Percentiles rank a stretch among this genome's conserved stretches.
Conservation (phyloP, 2,113 vertebrate species). For the Sphaerodactylus townsendi region DNA sequence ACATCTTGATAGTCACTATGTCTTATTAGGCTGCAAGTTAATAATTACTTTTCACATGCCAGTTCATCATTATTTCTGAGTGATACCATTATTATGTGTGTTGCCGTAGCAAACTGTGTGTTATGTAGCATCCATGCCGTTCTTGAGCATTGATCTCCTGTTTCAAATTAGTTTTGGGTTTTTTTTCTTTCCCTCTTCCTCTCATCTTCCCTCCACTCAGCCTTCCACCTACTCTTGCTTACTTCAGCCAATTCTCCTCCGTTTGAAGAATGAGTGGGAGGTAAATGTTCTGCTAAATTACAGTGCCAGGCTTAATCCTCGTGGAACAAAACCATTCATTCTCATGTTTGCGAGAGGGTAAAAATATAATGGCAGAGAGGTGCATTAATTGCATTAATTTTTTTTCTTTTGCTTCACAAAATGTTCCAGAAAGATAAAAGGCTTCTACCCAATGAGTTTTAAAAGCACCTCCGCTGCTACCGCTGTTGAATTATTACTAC, state of each 20-base stretch:
- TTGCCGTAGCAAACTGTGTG: not conserved
- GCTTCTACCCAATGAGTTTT: slow-evolving; percentile 14
- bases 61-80: not conserved
- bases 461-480: slow-evolving; percentile 23
- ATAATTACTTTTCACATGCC: not conserved
- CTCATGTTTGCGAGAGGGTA: slow-evolving; percentile 16
- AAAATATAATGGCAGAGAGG: not conserved
- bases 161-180: not conserved
- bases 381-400: slow-evolving; percentile 28
- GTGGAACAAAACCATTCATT: slow-evolving; percentile 25
- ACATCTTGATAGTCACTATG: too few species aligned
- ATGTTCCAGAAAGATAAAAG: slow-evolving; percentile 28
- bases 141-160: not conserved
- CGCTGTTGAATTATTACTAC: slow-evolving; percentile 27
- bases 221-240: not conserved
- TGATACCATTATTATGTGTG: not conserved
- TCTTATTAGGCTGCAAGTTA: not conserved
- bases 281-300: slow-evolving; percentile 3
- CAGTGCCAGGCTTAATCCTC: not conserved
- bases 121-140: not conserved
- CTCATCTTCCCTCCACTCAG: accelerated
- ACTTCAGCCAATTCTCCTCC: not conserved
- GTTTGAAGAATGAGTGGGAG: not conserved
- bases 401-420: slow-evolving; percentile 32
- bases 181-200: not conserved